These are phyloP conservation scores for Hololepta plana DNA, from an alignment of 2,888 invertebrate genomes.

Conservation along the genomic window DNA sequence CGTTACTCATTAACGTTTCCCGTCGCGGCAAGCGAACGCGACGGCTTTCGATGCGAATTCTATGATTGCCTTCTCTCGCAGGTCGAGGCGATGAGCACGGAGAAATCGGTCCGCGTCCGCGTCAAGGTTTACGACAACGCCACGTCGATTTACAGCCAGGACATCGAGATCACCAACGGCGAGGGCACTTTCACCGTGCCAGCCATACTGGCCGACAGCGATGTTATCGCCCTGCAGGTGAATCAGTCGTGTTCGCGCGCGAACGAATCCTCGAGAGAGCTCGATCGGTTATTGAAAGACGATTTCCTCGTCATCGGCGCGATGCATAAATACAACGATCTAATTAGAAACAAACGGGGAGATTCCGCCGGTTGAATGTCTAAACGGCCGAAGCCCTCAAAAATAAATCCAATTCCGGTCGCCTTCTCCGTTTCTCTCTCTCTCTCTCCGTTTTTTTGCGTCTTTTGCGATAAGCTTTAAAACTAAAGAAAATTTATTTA, in stretches of 20 bases:
- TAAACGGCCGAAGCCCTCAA: too few relatives aligned
- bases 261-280: not conserved
- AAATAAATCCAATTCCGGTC: too few relatives aligned
- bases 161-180: slow-evolving; percentile 47
- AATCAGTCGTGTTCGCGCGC: slow-evolving; percentile 9
- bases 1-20: not conserved
- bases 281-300: slow-evolving; percentile 2
- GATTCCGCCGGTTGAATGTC: too few relatives aligned
- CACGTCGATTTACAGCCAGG: slow-evolving; percentile 51
- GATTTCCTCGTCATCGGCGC: slow-evolving; percentile 1
- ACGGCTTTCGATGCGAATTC: not conserved
- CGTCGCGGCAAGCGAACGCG: too few relatives aligned
- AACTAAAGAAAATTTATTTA: too few relatives aligned
- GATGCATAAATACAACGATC: slow-evolving; percentile 3
- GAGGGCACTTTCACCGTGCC: slow-evolving; percentile 48
- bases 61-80: slow-evolving; percentile 17
- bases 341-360: slow-evolving; percentile 1
- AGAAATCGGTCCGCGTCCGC: slow-evolving; percentile 43
- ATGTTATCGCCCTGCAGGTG: slow-evolving; percentile 44
- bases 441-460: too few relatives aligned
- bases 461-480: too few relatives aligned
- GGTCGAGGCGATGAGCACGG: slow-evolving; percentile 53
- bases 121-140: slow-evolving; percentile 49
- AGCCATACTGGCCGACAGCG: slow-evolving; percentile 46
- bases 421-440: too few relatives aligned